Conservation (phyloP, 2,888 invertebrate genomes). For the Megastigmus dorsalis region DNA sequence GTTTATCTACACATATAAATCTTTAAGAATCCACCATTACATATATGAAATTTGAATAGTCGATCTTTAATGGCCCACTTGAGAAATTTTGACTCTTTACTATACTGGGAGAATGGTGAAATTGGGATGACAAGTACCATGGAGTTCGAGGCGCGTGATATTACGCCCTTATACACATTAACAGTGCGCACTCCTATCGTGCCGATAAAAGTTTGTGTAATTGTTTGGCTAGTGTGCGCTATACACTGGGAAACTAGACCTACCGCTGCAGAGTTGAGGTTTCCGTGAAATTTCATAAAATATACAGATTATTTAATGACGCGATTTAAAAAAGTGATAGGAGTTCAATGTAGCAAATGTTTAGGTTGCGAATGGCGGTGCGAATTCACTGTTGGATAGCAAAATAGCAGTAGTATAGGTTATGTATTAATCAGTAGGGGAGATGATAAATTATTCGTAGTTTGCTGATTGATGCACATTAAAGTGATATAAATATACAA, state of each 20-base stretch:
- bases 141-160: slow-evolving; percentile 7
- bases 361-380: not conserved
- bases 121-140: slow-evolving; percentile 30
- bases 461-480: not conserved
- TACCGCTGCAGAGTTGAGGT: too few relatives aligned
- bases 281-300: not conserved
- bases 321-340: not conserved
- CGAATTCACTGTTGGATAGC: too few relatives aligned
- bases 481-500: not conserved
- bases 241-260: not conserved
- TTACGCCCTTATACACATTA: not conserved
- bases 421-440: too few relatives aligned
- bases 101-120: not conserved
- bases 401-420: too few relatives aligned
- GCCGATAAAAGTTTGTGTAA: slow-evolving; percentile 25
- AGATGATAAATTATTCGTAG: too few relatives aligned
- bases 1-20: too few relatives aligned
- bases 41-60: too few relatives aligned
- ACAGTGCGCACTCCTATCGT: not conserved
- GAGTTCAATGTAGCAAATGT: not conserved
- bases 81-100: too few relatives aligned
- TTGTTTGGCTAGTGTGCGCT: slow-evolving; percentile 6
- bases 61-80: too few relatives aligned
- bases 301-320: not conserved
- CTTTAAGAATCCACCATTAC: too few relatives aligned